These are phyloP conservation scores for Coturnix japonica DNA, from an alignment of 2,113 vertebrate species.

Conservation along the genomic window DNA sequence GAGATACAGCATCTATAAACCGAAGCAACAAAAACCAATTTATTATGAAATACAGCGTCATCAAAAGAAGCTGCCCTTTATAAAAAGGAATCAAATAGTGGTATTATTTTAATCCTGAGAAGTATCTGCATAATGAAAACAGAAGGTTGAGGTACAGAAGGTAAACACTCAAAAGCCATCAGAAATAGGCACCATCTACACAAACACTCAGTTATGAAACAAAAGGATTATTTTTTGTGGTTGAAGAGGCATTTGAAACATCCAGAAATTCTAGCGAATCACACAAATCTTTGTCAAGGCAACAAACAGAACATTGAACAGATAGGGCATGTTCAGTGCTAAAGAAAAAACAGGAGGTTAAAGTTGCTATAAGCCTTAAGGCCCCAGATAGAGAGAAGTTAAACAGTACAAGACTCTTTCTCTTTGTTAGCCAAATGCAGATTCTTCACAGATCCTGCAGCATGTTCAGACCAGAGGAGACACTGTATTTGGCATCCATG, in stretches of 20 bases:
- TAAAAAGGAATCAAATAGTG: not conserved
- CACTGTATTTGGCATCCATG: fast-evolving
- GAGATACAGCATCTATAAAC: not conserved
- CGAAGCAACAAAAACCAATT: not conserved
- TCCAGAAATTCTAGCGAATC: constrained; percentile 43
- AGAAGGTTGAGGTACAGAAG: not conserved
- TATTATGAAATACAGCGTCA: not conserved
- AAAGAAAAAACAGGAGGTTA: not conserved
- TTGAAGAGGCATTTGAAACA: constrained; percentile 22
- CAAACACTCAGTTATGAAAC: constrained; percentile 14
- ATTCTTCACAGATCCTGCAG: not conserved
- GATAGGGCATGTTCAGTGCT: not conserved
- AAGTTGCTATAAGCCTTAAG: not conserved
- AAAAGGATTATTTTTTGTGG: not conserved
- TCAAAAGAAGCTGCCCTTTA: not conserved
- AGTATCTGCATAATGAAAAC: not conserved
- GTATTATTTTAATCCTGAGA: not conserved
- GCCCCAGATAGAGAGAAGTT: not conserved
- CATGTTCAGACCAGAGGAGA: not conserved
- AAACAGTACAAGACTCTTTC: not conserved
- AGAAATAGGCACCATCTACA: constrained; percentile 13
- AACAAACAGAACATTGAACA: not conserved
- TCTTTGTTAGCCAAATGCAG: not conserved
- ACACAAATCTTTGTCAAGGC: constrained; percentile 8
- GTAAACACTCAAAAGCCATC: constrained; percentile 15